Evolutionary conservation across 2,797 vertebrate genomes (phyloP), one percentile per base, ranked within the genome.

Genomic region (Poeciliopsis gracilis): DNA sequence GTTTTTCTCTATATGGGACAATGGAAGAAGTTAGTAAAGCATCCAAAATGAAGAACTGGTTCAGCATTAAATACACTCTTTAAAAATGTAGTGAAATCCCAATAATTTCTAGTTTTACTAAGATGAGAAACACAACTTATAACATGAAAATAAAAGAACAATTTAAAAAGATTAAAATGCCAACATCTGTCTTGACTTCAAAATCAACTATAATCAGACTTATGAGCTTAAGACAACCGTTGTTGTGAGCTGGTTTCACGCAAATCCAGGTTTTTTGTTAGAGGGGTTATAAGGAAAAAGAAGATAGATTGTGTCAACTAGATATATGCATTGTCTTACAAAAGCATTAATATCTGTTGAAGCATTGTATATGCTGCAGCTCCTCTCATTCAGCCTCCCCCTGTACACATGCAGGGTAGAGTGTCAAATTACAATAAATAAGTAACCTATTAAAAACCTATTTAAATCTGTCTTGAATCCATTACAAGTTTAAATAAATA

Each of bases 1-100:
- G 77, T 96, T 96, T 90, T 97, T 97, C 85, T 96, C 98, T 98
- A 15, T 23, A 61, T 25, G 82, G 0, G 7, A 81, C 30, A 80
- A 71, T 4, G 20, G 23, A 81, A n/a, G 0, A 77, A 70, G 36
- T 75, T 6, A 59, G 0, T n/a, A 18, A 46, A 75, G 72, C 18
- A 61, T 70, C 51, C 7, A 9, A 23, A 6, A 28, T 38, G 53
- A 41, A 36, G 18, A 18, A 49, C 15, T 75, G 28, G 4, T 61
- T 4, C n/a, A 30, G n/a, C 36, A 33, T 20, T 2, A 41, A 45
- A 16, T 16, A 15, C 23, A 15, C 0, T 3, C 12, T 36, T 33
- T 51, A 20, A 51, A 33, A 51, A 36, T 73, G 13, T 53, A 41
- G 5, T 1, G 0, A 30, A 46, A 46, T 16, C 7, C 43, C 5